Base-by-base conservation (phyloP, 2,797 vertebrate genomes). In the Danio jaintianensis region DNA sequence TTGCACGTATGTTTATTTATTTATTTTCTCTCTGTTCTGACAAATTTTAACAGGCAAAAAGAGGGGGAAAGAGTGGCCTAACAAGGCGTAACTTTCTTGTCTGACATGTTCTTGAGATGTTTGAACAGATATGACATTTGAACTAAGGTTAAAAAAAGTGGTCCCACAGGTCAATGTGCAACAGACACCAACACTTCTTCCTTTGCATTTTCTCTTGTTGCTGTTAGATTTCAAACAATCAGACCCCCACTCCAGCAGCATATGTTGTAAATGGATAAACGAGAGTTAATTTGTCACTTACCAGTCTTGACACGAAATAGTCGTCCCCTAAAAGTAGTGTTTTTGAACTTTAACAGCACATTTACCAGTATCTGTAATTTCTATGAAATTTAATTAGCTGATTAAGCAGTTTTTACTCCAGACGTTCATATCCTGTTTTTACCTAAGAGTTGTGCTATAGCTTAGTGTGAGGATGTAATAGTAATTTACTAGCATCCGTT, bases 61-160 rank as follows among this genome's bases (percentile, higher is more conserved):
- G n/a, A n/a, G n/a, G n/a, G n/a, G n/a, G n/a, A n/a, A 3, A 29
- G 1, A 18, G n/a, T 42, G 43, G 13, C 16, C 12, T 63, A 61
- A 55, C 43, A 68, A 69, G 40, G 10, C 8, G 48, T 43, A 45
- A 15, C 20, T 74, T 78, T 77, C 40, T n/a, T 52, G 43, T 7
- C 74, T 73, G 16, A 79, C 70, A 18, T 79, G 75, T 76, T 79
- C 63, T 64, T 58, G 77, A 52, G 78, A 77, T 68, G 73, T 82
- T 80, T 58, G 68, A 67, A 48, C 11, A 79, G 70, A 42, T 40
- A n/a, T 78, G 74, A 70, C 75, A 81, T 72, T 78, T 81, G 75
- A 81, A 81, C 79, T 58, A 29, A 48, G 38, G 67, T 72, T 58
- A 71, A 43, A 66, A 40, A 75, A 29, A 29, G 63, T 71, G 62